A percentile compares a stretch with the other conserved stretches of the same genome.
phyloP scores from a whole-genome alignment of 2,797 vertebrate species.

The Sebastes oblongus region DNA sequence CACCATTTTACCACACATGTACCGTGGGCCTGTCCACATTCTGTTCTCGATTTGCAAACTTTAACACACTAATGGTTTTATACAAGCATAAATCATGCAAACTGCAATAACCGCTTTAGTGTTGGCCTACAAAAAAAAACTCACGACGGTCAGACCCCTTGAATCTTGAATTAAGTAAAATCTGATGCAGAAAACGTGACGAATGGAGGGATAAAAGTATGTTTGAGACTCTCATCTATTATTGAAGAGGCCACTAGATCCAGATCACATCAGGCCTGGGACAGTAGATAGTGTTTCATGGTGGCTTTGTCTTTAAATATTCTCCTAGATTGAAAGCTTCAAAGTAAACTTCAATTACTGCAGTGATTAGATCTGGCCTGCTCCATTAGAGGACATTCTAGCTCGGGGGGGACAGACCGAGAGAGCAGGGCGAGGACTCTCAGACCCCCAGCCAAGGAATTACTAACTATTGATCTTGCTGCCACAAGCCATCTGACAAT shows the following conservation, averaged over 20 bases:
- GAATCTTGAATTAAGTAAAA: conserved; percentile 46
- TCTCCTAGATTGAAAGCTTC: conserved; percentile 84
- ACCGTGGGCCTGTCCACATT: not conserved
- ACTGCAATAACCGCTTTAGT: not conserved
- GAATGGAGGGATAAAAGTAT: conserved; percentile 64
- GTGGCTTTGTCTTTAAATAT: conserved; percentile 85
- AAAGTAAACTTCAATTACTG: conserved; percentile 87
- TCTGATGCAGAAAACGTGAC: conserved; percentile 49
- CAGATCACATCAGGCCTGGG: conserved; percentile 73
- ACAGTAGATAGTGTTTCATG: conserved; percentile 84
- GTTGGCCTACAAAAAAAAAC: not conserved
- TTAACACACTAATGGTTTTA: not conserved
- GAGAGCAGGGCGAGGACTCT: conserved; percentile 63
- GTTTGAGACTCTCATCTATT: conserved; percentile 80
- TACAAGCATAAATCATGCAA: not conserved
- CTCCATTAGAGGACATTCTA: conserved; percentile 88
- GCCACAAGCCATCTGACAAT: conserved; percentile 77
- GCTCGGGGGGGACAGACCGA: conserved; percentile 58
- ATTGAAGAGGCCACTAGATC: conserved; percentile 77
- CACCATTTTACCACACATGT: not conserved
- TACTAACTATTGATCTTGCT: conserved; percentile 79
- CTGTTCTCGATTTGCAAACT: not conserved
- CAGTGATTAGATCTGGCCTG: conserved; percentile 85
- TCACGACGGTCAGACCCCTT: conserved; percentile 1
- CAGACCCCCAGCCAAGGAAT: conserved; percentile 75